Evolutionary conservation across 2,888 invertebrate species (phyloP), one percentile per base, ranked within the genome.

Genomic region (Plusia festucae): DNA sequence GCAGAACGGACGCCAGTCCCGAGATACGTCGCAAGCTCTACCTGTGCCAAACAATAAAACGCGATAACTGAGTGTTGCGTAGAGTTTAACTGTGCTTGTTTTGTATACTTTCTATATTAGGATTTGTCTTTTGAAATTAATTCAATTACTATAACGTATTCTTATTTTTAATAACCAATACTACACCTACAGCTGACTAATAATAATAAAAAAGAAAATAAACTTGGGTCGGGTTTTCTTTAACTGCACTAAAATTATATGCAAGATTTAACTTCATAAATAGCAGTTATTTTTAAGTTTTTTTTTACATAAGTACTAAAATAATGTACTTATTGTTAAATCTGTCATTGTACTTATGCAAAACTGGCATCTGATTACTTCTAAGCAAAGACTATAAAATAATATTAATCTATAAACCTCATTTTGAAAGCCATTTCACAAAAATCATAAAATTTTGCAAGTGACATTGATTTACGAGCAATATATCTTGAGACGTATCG

Each of bases 401-500:
- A 5, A 49, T 18, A 49, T n/a, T 9, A 15, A 11, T 2, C 20
- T 46, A 16, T 46, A 13, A 27, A 57, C n/a, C 4, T 13, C 16
- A 27, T 18, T 30, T 16, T 20, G 27, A 16, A 49, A 3, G 13
- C 13, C 13, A 46, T 27, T 27, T 11, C 3, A 4, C 2, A 27
- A 18, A 16, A 40, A 56, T 13, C 53, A 46, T 16, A 13, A 27
- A 0, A 54, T 9, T 53, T 18, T 49, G 6, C 55, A 55, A 65
- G 16, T 60, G 71, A 78, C 76, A 68, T 73, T 83, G 83, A 85
- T 85, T 82, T 85, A 85, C 79, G 82, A 73, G 68, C 78, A 54
- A 78, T 67, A 65, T 76, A 88, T 93, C 92, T 79, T 64, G 2
- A 66, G 90, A 92, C 72, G 27, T 56, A 83, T 91, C 91, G 59